A percentile compares a stretch with the other conserved stretches of the same genome.
phyloP scores from a whole-genome alignment of 2,113 vertebrate genomes.

The Turdus rufiventris region DNA sequence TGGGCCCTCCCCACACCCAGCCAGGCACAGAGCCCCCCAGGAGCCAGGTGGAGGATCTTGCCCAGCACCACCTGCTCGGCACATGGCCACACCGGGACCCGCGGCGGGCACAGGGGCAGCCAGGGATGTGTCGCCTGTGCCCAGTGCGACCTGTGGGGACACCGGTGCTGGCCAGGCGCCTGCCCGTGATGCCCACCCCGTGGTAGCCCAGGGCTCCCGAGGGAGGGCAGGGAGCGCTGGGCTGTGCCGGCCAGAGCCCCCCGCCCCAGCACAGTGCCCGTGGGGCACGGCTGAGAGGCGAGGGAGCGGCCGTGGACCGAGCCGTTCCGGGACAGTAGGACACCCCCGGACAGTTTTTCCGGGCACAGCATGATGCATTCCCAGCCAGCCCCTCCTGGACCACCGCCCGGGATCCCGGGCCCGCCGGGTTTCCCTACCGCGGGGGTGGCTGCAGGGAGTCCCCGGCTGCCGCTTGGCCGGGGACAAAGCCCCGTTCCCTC shows the following conservation, averaged over 20 bases:
- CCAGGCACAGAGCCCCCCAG: neutral
- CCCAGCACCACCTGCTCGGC: neutral
- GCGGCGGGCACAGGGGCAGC: neutral
- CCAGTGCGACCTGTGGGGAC: neutral
- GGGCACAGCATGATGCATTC: neutral
- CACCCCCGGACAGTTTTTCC: neutral
- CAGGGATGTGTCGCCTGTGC: neutral
- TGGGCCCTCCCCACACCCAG: too few species aligned
- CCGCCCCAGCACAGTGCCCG: neutral
- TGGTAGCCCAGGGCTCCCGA: fast-evolving
- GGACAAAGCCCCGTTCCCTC: neutral
- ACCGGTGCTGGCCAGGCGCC: fast-evolving
- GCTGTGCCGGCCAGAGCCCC: neutral
- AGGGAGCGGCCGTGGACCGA: neutral
- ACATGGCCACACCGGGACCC: fast-evolving
- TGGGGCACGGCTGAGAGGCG: neutral
- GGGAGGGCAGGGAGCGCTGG: neutral
- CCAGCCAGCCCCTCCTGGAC: neutral
- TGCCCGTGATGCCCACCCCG: neutral
- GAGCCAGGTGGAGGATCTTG: too few species aligned
- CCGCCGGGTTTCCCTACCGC: neutral
- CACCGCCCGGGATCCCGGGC: neutral
- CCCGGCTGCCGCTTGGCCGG: neutral
- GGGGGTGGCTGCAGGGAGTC: neutral
- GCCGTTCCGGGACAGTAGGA: neutral